A percentile compares a stretch with the other conserved stretches of the same genome.
These are phyloP conservation scores for Anguilla obscura DNA, from an alignment of 2,797 vertebrate species.

Conservation along the genomic window DNA sequence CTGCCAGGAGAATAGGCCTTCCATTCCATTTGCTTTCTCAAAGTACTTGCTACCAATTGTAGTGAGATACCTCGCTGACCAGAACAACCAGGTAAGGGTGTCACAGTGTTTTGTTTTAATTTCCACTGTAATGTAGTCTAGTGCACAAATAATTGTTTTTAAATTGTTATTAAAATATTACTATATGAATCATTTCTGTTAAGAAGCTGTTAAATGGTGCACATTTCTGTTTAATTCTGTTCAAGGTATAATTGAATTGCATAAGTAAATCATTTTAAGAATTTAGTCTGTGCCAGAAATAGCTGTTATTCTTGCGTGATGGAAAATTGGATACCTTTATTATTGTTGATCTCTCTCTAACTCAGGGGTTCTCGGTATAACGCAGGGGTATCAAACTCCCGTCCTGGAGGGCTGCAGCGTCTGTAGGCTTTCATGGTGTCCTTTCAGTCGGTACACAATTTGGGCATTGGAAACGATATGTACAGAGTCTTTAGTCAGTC, in stretches of 20 bases:
- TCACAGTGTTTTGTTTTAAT: neutral
- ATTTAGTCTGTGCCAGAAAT: neutral
- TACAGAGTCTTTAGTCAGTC: neutral
- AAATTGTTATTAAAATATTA: too few species aligned
- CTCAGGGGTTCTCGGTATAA: neutral
- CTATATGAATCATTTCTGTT: neutral
- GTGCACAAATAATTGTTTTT: neutral
- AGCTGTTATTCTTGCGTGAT: neutral
- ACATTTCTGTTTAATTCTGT: neutral
- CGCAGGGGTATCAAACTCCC: neutral
- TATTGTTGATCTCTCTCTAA: neutral
- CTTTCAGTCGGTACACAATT: neutral
- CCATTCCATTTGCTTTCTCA: conserved; percentile 83
- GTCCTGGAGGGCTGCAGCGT: too few species aligned
- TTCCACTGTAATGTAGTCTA: neutral
- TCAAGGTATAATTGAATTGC: neutral
- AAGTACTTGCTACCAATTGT: conserved; percentile 85
- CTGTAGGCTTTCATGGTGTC: neutral
- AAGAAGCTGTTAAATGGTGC: neutral
- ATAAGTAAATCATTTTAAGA: neutral
- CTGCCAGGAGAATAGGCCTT: conserved; percentile 85
- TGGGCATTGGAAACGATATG: neutral
- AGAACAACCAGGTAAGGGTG: conserved; percentile 85
- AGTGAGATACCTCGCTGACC: conserved; percentile 83
- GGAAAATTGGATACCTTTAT: neutral